These are phyloP conservation scores for Ceratothoa steindachneri DNA, from an alignment of 2,888 invertebrate genomes.

Conservation along the genomic window DNA sequence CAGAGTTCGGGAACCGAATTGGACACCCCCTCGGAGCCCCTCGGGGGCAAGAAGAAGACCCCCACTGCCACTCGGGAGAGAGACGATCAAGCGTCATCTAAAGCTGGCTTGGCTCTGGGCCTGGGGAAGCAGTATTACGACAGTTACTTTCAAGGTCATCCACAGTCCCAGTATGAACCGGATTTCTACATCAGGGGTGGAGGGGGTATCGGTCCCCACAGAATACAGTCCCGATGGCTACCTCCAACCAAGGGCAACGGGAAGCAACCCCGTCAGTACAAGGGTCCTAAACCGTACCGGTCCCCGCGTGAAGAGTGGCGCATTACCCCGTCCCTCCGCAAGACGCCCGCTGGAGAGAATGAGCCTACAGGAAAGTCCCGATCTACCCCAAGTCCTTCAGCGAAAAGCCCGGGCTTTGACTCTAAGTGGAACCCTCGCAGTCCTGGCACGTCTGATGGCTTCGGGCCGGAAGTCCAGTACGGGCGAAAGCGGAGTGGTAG, in stretches of 20 bases:
- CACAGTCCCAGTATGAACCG: not conserved
- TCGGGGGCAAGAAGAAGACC: too few species aligned
- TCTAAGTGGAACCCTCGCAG: not conserved
- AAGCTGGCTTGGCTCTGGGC: too few species aligned
- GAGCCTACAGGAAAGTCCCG: not conserved
- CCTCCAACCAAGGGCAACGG: not conserved
- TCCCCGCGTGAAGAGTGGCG: not conserved
- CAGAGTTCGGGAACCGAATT: too few species aligned
- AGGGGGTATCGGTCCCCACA: not conserved
- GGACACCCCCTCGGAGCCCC: too few species aligned
- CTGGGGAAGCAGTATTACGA: not conserved
- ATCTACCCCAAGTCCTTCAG: not conserved
- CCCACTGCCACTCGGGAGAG: too few species aligned
- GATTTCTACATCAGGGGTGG: not conserved
- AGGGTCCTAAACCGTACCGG: not conserved
- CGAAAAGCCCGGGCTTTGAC: not conserved
- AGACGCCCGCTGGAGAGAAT: too few species aligned
- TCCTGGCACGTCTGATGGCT: not conserved
- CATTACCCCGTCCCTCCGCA: not conserved
- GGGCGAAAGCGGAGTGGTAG: not conserved
- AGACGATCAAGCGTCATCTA: too few species aligned
- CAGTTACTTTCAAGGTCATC: not conserved
- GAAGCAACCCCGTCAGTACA: not conserved
- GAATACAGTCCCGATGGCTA: not conserved
- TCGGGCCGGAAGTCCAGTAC: not conserved